Base-by-base conservation (phyloP, 2,888 invertebrate species). In the Panopea generosa region DNA sequence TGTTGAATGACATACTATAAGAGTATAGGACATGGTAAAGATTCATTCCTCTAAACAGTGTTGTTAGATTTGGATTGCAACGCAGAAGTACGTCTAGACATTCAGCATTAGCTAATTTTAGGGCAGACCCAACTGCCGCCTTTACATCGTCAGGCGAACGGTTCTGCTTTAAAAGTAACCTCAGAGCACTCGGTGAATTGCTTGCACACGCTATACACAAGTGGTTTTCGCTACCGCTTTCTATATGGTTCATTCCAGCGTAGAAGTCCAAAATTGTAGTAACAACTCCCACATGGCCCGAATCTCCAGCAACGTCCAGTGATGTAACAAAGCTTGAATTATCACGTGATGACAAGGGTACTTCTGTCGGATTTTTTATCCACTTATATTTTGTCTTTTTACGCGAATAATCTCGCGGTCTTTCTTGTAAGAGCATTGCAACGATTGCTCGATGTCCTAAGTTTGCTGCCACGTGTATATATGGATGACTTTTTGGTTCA, bases 21-120 rank as follows among this genome's bases (percentile, higher is more conserved):
- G 88, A 85, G 73, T 84, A 90, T 16, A 90, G 66, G 7, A 90
- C 87, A 70, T 91, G 91, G 68, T 84, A 91, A 4, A 90, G 77
- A 68, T 90, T 90, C 87, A 90, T 87, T 2, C 88, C 88, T 53
- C 86, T 83, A 47, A 90, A 87, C 20, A 87, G 74, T 20, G 75
- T 56, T 4, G 78, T 79, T 2, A 83, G 38, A 20, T 86, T 81
- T 7, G 86, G 71, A 18, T 77, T 78, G n/a, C 82, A 69, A 4
- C 84, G 63, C 20, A 91, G 72, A 9, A 91, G 68, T 33, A 86
- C 77, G 57, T 89, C 85, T 11, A 91, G 68, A 73, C 88, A 90
- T 40, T 89, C 86, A 0, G 88, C 81, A 38, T 83, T 82, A 2
- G 86, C 86, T 59, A 82, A 72, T 67, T 87, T 86, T 9, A 90